phyloP scores from a whole-genome alignment of 2,113 vertebrate genomes.

The Gallinago paraguaiae region DNA sequence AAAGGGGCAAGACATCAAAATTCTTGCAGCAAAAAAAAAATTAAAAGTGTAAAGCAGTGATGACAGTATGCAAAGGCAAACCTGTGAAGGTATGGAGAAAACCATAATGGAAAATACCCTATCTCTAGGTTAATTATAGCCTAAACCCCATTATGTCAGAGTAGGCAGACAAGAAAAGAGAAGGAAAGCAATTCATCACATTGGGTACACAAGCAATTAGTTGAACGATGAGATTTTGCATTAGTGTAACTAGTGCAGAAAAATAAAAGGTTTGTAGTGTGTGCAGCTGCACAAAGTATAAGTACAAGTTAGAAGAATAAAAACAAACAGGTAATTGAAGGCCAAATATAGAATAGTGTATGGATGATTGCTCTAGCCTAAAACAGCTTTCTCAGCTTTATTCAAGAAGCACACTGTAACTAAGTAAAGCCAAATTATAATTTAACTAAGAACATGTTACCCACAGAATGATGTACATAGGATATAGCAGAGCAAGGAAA shows the following conservation, averaged over 20 bases:
- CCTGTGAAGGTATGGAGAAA: not conserved
- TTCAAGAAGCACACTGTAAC: not conserved
- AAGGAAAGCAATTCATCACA: slow-evolving; percentile 10
- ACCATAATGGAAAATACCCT: not conserved
- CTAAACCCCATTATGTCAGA: not conserved
- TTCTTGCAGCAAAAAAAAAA: not conserved
- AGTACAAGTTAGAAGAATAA: not conserved
- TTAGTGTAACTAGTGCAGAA: not conserved
- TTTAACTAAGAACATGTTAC: not conserved
- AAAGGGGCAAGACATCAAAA: not conserved
- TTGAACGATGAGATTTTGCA: slow-evolving; percentile 12
- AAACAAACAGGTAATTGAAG: slow-evolving; percentile 16
- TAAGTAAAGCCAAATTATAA: not conserved
- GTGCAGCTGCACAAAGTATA: not conserved
- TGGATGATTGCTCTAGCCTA: not conserved
- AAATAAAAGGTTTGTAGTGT: not conserved
- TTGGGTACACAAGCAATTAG: not conserved
- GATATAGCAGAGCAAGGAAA: not conserved
- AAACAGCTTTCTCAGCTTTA: not conserved
- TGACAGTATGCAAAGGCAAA: not conserved
- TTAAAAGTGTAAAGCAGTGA: not conserved
- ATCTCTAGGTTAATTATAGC: slow-evolving; percentile 31
- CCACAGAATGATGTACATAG: not conserved
- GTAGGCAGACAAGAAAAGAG: not conserved
- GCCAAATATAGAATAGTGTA: not conserved